Percentiles rank a stretch among this genome's conserved stretches.
Evolutionary conservation across 2,113 vertebrate species (phyloP).

Genomic region (Elephas maximus): DNA sequence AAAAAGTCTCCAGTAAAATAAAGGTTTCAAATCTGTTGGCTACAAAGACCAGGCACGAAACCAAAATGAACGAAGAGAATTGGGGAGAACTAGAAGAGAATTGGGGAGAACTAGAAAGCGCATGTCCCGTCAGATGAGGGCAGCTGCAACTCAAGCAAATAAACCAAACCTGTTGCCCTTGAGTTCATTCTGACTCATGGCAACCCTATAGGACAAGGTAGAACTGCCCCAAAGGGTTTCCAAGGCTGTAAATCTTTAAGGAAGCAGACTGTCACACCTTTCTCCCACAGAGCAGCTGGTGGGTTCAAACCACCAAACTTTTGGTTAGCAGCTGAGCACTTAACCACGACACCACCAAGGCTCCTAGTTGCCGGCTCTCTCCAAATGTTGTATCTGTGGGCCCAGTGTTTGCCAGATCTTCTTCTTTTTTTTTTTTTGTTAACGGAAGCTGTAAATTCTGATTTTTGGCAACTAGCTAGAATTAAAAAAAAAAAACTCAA

Average conservation of each 20-base stretch:
- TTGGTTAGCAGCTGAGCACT: not conserved
- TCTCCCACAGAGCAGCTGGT: not conserved
- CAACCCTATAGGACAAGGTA: not conserved
- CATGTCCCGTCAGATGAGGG: constrained; percentile 51
- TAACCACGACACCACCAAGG: not conserved
- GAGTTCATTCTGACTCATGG: not conserved
- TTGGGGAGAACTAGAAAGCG: constrained; percentile 9
- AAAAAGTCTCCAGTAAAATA: constrained; percentile 22
- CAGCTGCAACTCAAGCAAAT: constrained; percentile 3
- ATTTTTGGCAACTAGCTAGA: constrained; percentile 46
- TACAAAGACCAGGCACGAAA: constrained; percentile 24
- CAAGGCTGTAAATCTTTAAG: not conserved
- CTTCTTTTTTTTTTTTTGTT: not conserved
- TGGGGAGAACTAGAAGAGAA: not conserved
- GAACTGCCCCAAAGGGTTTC: not conserved
- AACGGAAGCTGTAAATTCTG: constrained; percentile 28
- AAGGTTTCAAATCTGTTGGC: constrained; percentile 34
- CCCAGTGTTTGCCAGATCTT: not conserved
- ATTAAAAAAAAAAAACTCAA: not conserved
- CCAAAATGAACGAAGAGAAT: constrained; percentile 44
- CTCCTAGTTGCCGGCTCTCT: not conserved
- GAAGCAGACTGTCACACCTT: not conserved
- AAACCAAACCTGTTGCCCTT: not conserved
- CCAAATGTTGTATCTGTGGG: constrained; percentile 42
- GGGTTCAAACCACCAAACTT: not conserved